Base-by-base conservation (phyloP, 2,113 vertebrate species). In the Cyrtonyx montezumae region DNA sequence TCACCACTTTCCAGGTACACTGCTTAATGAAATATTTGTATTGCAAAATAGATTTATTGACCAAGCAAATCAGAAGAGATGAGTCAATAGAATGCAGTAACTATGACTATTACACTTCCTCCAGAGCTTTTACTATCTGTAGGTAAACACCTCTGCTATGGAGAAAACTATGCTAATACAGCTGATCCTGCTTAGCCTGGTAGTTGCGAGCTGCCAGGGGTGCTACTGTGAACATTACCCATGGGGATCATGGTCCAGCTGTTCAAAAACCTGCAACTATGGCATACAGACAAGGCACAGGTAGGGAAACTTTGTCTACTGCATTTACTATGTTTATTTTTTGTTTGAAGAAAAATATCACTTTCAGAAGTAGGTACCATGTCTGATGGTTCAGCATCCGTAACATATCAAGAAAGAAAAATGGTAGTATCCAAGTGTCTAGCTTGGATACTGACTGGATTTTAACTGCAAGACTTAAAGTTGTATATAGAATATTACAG, bases 161-260 rank as follows among this genome's bases (percentile, higher is more conserved):
- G 45, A 86, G 2, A 48, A 76, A 83, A 48, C 7, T 13, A 12
- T 68, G 9, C 8, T 96, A 59, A 13, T 87, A 3, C 36, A 95
- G 34, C 88, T 98, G 19, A 68, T 98, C 37, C 88, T 97, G 68
- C 84, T 98, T 55, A 93, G 97, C 79, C 63, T 90, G 71, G 58
- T 86, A 20, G 70, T 95, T 28, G 94, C 95, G 20, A 87, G 73
- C 8, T 90, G 93, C 36, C 95, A 97, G 67, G 96, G 97, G 2
- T 99, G 99, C 92, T 98, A 98, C 91, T 99, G 99, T 96, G 98
- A 99, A 13, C 98, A 93, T 40, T 99, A 98, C 79, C 94, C 98
- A 0, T 99, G 99, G 99, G 91, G 89, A 5, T 7, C 95, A 0
- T 99, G 99, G 99, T 98, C 98, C 28, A 67, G 88, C 87, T 99